Percentiles rank a stretch among this genome's conserved stretches.
Conservation (phyloP, 2,797 vertebrate species). For the Protonibea diacanthus region DNA sequence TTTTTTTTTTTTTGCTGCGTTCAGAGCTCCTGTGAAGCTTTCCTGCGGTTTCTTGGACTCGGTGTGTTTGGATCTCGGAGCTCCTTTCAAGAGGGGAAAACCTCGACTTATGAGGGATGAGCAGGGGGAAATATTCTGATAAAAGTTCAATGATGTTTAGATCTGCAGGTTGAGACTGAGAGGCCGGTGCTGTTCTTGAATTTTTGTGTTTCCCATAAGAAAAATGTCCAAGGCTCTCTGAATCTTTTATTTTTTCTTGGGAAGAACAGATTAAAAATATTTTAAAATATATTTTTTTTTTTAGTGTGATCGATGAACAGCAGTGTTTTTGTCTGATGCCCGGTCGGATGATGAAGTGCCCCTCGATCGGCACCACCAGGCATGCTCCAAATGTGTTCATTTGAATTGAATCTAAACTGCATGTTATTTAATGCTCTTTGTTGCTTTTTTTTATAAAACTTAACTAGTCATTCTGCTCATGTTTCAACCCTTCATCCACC, state of each 20-base stretch:
- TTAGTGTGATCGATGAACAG: not conserved
- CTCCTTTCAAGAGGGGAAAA: conserved; percentile 24
- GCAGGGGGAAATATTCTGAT: not conserved
- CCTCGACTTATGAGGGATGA: conserved; percentile 6
- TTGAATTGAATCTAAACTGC: not conserved
- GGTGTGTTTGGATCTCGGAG: not conserved
- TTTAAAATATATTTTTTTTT: not conserved
- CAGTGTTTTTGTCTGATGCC: not conserved
- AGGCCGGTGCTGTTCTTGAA: conserved; percentile 11
- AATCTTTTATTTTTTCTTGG: conserved; percentile 12
- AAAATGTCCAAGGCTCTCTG: not conserved
- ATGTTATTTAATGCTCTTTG: not conserved
- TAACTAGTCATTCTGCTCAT: no score
- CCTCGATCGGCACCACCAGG: not conserved
- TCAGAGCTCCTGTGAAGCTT: conserved; percentile 22
- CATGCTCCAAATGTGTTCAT: not conserved
- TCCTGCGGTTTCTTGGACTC: conserved; percentile 18
- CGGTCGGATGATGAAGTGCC: no score
- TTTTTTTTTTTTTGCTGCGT: not conserved
- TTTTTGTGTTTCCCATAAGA: not conserved
- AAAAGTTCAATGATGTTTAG: conserved; percentile 14
- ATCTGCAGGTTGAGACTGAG: conserved; percentile 20
- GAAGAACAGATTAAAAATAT: not conserved
- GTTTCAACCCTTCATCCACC: no score
- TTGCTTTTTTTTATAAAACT: no score